Evolutionary conservation across 2,888 invertebrate species (phyloP).

Genomic region (Drosophila ustulata): DNA sequence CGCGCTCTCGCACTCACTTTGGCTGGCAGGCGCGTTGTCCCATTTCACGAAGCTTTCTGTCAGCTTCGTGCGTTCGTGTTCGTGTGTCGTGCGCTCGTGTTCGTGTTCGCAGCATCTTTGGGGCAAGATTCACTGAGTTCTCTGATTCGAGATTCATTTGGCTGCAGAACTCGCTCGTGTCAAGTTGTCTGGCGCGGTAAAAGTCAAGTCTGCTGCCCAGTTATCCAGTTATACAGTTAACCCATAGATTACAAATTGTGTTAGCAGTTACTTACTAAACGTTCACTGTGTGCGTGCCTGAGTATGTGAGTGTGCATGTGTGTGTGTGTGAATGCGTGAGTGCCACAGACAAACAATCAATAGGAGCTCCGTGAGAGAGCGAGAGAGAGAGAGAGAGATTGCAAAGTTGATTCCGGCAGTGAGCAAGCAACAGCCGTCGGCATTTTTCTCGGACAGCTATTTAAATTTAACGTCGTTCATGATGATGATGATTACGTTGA

Average conservation of each 20-base stretch:
- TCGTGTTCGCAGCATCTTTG: constrained; percentile 74
- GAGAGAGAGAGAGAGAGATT: background rate
- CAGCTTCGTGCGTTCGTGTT: constrained; percentile 16
- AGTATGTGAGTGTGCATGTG: constrained; percentile 19
- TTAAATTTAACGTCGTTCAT: constrained; percentile 37
- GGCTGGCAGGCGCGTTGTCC: constrained; percentile 30
- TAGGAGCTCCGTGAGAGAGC: constrained; percentile 26
- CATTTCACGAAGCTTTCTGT: constrained; percentile 49
- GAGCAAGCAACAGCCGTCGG: constrained; percentile 73
- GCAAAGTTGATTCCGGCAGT: constrained; percentile 7
- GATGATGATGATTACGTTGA: constrained; percentile 42
- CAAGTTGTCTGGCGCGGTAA: constrained; percentile 70
- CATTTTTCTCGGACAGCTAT: constrained; percentile 52
- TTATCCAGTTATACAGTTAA: constrained; percentile 55
- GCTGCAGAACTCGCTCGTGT: constrained; percentile 81
- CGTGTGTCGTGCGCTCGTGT: constrained; percentile 5
- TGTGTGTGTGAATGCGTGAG: constrained; percentile 27
- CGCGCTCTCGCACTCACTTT: constrained; percentile 2
- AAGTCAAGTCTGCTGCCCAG: constrained; percentile 26
- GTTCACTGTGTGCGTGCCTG: constrained; percentile 32
- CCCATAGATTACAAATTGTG: constrained; percentile 63
- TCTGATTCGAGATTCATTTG: constrained; percentile 77
- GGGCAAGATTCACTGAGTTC: constrained; percentile 48
- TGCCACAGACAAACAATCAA: constrained; percentile 62
- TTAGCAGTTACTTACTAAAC: constrained; percentile 51